A percentile compares a stretch with the other conserved stretches of the same genome.
Conservation (phyloP, 2,113 vertebrate genomes). For the Pluvialis apricaria region DNA sequence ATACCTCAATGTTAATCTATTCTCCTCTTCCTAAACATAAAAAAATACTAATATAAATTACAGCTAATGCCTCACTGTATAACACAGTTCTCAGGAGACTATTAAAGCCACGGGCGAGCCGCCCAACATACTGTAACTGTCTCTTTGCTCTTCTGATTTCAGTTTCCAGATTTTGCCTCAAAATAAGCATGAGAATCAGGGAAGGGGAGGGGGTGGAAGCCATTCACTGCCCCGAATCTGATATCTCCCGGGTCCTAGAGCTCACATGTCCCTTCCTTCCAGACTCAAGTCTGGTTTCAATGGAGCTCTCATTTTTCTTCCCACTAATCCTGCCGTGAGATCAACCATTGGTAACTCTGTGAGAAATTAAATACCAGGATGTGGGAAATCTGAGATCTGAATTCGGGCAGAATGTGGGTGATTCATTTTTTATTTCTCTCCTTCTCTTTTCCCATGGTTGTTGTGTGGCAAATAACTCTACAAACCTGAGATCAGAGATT, state of each 20-base stretch:
- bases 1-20: neutral
- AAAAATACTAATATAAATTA: neutral
- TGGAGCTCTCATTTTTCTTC: constrained; percentile 65
- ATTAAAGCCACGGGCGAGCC: neutral
- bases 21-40: neutral
- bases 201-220: neutral
- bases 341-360: constrained; percentile 62
- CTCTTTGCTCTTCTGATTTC: constrained; percentile 33
- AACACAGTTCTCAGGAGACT: neutral
- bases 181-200: constrained; percentile 10
- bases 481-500: neutral
- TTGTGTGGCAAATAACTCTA: constrained; percentile 1
- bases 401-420: constrained; percentile 55
- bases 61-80: neutral
- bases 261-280: constrained; percentile 34
- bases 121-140: neutral
- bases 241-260: constrained; percentile 35
- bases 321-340: constrained; percentile 61
- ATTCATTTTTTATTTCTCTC: constrained; percentile 26
- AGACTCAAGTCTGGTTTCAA: constrained; percentile 64
- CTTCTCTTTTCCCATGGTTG: constrained; percentile 41
- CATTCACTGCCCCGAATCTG: neutral
- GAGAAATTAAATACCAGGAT: constrained; percentile 62
- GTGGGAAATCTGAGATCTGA: constrained; percentile 63
- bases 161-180: constrained; percentile 16